These are phyloP conservation scores for Scomber colias DNA, from an alignment of 2,113 vertebrate species.

Conservation along the genomic window DNA sequence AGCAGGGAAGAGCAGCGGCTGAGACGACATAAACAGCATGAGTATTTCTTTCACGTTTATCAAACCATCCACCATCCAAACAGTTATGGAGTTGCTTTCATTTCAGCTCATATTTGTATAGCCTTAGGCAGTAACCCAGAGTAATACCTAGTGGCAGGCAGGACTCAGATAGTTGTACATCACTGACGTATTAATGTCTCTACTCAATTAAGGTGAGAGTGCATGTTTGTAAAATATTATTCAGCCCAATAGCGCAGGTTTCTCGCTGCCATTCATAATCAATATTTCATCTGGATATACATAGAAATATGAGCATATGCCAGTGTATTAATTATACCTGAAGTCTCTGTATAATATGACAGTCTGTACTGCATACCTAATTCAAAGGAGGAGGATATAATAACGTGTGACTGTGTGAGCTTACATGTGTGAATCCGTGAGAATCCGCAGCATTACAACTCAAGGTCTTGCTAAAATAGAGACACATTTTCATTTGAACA, in stretches of 20 bases:
- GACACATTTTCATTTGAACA: constrained; percentile 71
- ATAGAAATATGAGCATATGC: constrained; percentile 58
- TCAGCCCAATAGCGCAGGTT: constrained; percentile 67
- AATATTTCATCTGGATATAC: constrained; percentile 76
- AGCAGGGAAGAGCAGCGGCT: constrained; percentile 42
- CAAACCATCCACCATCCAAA: constrained; percentile 72
- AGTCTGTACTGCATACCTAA: constrained; percentile 68
- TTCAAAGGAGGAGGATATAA: constrained; percentile 76
- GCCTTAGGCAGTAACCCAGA: constrained; percentile 73
- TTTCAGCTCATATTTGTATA: constrained; percentile 76
- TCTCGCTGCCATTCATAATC: constrained; percentile 68
- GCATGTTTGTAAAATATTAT: constrained; percentile 68
- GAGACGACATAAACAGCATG: constrained; percentile 67
- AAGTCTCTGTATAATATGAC: constrained; percentile 58
- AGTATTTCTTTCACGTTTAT: constrained; percentile 77
- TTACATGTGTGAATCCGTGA: constrained; percentile 36
- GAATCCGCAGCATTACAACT: constrained; percentile 53
- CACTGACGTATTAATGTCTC: constrained; percentile 72
- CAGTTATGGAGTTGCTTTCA: constrained; percentile 75
- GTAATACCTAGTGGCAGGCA: constrained; percentile 74
- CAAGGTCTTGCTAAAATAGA: constrained; percentile 75
- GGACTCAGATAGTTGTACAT: constrained; percentile 72
- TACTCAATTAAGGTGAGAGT: constrained; percentile 70
- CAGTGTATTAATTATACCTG: constrained; percentile 41
- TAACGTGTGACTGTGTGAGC: constrained; percentile 53